Evolutionary conservation across 2,797 vertebrate species (phyloP).

Genomic region (Darevskia nairensis): DNA sequence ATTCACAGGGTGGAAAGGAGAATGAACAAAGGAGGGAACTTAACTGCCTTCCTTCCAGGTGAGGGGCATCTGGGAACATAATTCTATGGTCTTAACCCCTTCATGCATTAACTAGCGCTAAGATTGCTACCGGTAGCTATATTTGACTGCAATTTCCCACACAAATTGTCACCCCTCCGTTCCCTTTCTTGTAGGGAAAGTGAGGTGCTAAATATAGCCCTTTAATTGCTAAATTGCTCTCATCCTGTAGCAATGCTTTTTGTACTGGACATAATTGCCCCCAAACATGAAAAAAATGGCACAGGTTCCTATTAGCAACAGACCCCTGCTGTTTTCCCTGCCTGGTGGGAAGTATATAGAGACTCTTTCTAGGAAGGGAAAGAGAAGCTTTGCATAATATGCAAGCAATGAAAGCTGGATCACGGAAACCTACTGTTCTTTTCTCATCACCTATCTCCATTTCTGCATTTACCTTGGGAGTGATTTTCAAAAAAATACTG

Average conservation of each 20-base stretch:
- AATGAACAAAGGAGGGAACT: too few relatives aligned
- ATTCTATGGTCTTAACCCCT: too few relatives aligned
- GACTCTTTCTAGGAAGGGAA: neutral
- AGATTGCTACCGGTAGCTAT: too few relatives aligned
- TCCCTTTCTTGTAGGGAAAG: neutral
- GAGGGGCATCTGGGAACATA: too few relatives aligned
- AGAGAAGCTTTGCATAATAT: neutral
- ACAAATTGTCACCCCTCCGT: neutral
- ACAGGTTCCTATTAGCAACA: accelerated
- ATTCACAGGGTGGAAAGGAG: too few relatives aligned
- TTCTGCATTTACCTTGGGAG: neutral
- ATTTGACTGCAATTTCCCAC: too few relatives aligned
- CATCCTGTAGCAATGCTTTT: neutral
- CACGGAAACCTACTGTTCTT: neutral
- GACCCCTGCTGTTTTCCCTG: neutral
- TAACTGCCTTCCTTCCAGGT: neutral
- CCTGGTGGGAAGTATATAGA: neutral
- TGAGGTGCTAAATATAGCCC: neutral
- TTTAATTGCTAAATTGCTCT: neutral
- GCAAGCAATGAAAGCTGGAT: neutral
- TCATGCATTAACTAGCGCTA: too few relatives aligned
- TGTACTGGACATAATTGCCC: conserved; percentile 5
- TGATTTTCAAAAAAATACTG: neutral
- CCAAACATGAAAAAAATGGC: conserved; percentile 5
- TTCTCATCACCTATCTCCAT: neutral